Percentiles rank a stretch among this genome's conserved stretches.
Conservation (phyloP, 2,888 invertebrate species). For the Drosophila demipolita region DNA sequence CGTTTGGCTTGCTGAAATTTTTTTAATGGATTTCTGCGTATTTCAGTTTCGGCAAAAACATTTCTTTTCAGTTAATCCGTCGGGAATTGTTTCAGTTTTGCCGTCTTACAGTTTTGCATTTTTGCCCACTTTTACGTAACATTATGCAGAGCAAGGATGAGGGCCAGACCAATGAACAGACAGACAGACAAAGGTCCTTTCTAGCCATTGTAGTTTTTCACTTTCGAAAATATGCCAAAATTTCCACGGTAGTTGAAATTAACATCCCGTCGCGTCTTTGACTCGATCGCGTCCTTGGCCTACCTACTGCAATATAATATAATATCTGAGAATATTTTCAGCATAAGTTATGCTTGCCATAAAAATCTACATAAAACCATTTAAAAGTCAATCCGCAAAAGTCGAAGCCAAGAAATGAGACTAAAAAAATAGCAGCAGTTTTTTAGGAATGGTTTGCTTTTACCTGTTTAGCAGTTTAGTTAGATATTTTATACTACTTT, state of each 20-base stretch:
- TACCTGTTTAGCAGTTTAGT: slow-evolving; percentile 22
- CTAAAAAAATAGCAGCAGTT: slow-evolving; percentile 29
- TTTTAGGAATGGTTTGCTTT: slow-evolving; percentile 59
- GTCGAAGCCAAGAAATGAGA: slow-evolving; percentile 41
- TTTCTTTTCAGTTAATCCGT: slow-evolving; percentile 42
- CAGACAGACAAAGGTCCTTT: slow-evolving; percentile 20
- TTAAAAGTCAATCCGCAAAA: slow-evolving; percentile 82
- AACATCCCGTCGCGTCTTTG: slow-evolving; percentile 63
- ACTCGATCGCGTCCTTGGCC: slow-evolving; percentile 56
- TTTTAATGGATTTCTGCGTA: slow-evolving; percentile 68
- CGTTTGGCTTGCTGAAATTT: slow-evolving; percentile 1
- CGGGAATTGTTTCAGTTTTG: slow-evolving; percentile 52
- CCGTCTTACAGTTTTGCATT: slow-evolving; percentile 23
- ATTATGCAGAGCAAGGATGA: slow-evolving; percentile 73
- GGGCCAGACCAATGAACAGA: neutral
- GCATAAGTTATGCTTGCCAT: slow-evolving; percentile 64
- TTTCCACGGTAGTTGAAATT: slow-evolving; percentile 77
- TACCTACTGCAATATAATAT: slow-evolving; percentile 48
- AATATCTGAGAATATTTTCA: slow-evolving; percentile 12
- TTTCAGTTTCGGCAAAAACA: slow-evolving; percentile 44
- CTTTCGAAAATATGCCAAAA: slow-evolving; percentile 60
- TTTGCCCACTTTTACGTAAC: slow-evolving; percentile 74
- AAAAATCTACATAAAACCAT: slow-evolving; percentile 80
- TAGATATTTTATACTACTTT: slow-evolving; percentile 6
- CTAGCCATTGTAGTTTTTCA: slow-evolving; percentile 69